These are phyloP conservation scores for Caradrina clavipalpis DNA, from an alignment of 2,888 invertebrate genomes.

Conservation along the genomic window DNA sequence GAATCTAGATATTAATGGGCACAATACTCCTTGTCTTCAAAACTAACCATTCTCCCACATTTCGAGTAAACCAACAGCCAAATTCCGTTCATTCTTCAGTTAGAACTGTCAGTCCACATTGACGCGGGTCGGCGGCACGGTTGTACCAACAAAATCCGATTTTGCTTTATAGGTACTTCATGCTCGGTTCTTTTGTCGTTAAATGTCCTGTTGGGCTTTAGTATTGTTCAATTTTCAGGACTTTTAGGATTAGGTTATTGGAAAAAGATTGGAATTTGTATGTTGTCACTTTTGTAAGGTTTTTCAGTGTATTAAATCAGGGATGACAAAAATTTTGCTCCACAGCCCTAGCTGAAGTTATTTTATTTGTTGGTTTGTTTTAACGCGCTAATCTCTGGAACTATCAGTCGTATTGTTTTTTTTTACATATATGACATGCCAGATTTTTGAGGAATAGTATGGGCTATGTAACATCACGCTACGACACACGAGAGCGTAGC, in stretches of 20 bases:
- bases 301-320: background rate
- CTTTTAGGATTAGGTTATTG: slow-evolving; percentile 8
- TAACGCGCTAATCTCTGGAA: too few species aligned
- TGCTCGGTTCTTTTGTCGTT: slow-evolving; percentile 62
- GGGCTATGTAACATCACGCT: too few species aligned
- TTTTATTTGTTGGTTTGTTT: too few species aligned
- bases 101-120: slow-evolving; percentile 56
- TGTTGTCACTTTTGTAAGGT: background rate
- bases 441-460: too few species aligned
- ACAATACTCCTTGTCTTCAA: slow-evolving; percentile 42
- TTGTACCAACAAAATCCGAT: slow-evolving; percentile 67
- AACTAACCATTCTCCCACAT: slow-evolving; percentile 53
- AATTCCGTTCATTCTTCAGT: slow-evolving; percentile 56
- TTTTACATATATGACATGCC: too few species aligned
- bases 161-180: slow-evolving; percentile 67
- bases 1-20: slow-evolving; percentile 52
- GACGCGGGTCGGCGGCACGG: slow-evolving; percentile 60
- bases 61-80: slow-evolving; percentile 53
- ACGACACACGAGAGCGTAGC: too few species aligned
- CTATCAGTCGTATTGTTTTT: too few species aligned
- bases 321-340: background rate
- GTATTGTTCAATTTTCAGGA: slow-evolving; percentile 23
- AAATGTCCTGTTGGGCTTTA: slow-evolving; percentile 27
- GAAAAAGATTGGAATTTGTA: background rate
- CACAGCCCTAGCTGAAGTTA: too few species aligned